Conservation (phyloP, 2,888 invertebrate species). For the Drosophila prolongata region DNA sequence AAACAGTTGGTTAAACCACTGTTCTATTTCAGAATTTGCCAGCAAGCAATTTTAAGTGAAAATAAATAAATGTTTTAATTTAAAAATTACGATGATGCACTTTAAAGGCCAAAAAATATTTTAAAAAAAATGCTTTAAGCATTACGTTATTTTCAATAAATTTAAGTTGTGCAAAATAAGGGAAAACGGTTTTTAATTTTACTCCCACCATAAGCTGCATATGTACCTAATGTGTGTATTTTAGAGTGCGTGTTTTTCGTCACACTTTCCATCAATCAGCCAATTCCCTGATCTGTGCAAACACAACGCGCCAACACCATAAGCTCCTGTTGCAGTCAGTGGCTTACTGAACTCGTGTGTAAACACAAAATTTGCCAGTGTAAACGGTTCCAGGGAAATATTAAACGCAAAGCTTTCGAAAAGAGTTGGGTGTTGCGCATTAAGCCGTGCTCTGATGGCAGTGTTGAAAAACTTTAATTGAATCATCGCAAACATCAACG, state of each 20-base stretch:
- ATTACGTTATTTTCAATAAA: not conserved
- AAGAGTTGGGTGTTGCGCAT: slow-evolving; percentile 25
- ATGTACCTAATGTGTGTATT: slow-evolving; percentile 13
- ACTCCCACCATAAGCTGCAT: not conserved
- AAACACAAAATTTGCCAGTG: slow-evolving; percentile 34
- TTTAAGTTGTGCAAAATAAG: not conserved
- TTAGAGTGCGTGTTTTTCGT: slow-evolving; percentile 6
- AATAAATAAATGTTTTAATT: no score
- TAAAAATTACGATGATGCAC: no score
- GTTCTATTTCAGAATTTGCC: no score
- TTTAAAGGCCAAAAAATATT: no score
- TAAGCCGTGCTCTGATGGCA: slow-evolving; percentile 20
- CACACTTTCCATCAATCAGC: slow-evolving; percentile 13
- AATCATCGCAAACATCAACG: slow-evolving; percentile 57
- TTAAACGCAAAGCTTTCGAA: slow-evolving; percentile 23
- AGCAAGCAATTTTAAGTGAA: no score
- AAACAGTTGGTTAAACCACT: no score
- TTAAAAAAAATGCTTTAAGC: no score
- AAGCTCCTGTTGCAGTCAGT: slow-evolving; percentile 10
- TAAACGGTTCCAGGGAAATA: slow-evolving; percentile 21
- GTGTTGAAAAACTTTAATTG: slow-evolving; percentile 68
- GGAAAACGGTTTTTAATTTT: not conserved
- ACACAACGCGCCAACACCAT: slow-evolving; percentile 5
- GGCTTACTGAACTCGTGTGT: slow-evolving; percentile 26
- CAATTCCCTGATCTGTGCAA: slow-evolving; percentile 9